These are phyloP conservation scores for Atta texana DNA, from an alignment of 1,140 invertebrate species.

Conservation along the genomic window DNA sequence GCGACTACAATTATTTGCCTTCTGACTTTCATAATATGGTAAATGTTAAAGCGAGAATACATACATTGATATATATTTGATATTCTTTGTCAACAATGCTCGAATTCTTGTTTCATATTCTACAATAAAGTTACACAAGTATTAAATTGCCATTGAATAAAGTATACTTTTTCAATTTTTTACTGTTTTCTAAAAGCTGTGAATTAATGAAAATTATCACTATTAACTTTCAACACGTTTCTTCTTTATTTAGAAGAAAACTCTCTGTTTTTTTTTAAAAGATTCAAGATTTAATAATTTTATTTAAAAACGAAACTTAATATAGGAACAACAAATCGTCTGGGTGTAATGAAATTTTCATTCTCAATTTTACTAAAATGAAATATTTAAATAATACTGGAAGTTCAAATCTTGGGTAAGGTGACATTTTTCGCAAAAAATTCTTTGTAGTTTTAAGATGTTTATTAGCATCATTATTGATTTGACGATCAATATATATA, in stretches of 20 bases:
- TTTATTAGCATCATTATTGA: too few species aligned
- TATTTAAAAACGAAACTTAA: background rate
- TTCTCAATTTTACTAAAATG: conserved; percentile 1
- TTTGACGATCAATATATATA: too few species aligned
- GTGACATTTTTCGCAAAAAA: too few species aligned
- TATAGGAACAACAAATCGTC: background rate
- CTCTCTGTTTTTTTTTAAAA: background rate
- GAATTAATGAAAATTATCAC: background rate
- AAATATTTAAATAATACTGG: background rate
- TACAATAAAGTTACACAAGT: background rate
- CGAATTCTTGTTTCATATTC: background rate
- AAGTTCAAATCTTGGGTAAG: too few species aligned
- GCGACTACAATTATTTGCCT: background rate
- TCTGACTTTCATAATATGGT: conserved; percentile 8
- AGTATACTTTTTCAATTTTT: background rate
- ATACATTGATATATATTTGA: conserved; percentile 40
- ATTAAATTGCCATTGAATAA: background rate
- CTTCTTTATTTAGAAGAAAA: background rate
- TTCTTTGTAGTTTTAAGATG: too few species aligned
- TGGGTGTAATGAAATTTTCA: background rate
- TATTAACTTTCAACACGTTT: background rate
- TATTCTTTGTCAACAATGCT: background rate
- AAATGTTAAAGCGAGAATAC: conserved; percentile 6
- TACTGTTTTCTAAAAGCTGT: background rate
- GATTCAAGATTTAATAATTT: background rate